Evolutionary conservation across 2,888 invertebrate genomes (phyloP), one percentile per base, ranked within the genome.

Genomic region (Drosophila kanekoi): DNA sequence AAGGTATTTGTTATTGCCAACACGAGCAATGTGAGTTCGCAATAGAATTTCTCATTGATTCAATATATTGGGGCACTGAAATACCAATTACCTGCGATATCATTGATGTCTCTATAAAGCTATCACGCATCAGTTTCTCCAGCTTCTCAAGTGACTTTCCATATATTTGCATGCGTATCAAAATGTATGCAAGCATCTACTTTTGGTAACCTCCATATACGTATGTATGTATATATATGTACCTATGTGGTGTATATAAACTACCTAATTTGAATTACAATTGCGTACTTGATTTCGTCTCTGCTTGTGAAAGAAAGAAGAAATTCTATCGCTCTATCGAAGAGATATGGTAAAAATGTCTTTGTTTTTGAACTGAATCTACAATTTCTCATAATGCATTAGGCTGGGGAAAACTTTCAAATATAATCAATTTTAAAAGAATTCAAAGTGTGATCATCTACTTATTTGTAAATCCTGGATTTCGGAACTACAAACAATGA

Each of bases 251-350:
- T 8, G 2, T 28, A 5, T 37, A 23, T 28, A 18, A 33, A 3
- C 40, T 11, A 14, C 37, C 14, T 10, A 8, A 33, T 16, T 14
- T 6, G 18, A 23, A 41, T 20, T 40, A 5, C 23, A 16, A 23
- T 59, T 52, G 52, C 52, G 58, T 59, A 41, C 16, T 16, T 20
- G 20, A 41, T 51, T 14, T 59, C 33, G 6, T 52, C 33, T 51
- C 16, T 16, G 14, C 16, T 58, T 51, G 20, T 52, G 13, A 5
- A 0, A 8, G 8, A 28, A 28, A 28, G 6, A 8, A 23, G 23
- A 23, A 1, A 23, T 23, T 23, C 8, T 23, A 8, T 23, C 6
- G 6, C 20, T 18, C 13, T 18, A 43, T 32, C 28, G n/a, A 2
- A 13, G 11, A 33, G 35, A 49, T 49, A 10, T 40, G 8, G 16